Conservation (phyloP, 2,888 invertebrate genomes). For the Acrocera orbiculus region DNA sequence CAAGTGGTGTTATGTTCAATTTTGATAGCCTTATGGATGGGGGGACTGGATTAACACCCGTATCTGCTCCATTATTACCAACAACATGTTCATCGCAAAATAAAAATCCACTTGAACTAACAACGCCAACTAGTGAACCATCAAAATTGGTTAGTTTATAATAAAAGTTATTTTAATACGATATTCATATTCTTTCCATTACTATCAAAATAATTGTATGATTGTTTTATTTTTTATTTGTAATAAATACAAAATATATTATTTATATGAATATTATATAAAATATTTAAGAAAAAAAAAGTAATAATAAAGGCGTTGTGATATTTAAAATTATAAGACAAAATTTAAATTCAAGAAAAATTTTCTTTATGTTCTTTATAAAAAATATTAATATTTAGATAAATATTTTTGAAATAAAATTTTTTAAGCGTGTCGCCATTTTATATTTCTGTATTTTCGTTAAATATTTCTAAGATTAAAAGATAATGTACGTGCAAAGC, state of each 20-base stretch:
- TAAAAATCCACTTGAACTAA: slow-evolving; percentile 49
- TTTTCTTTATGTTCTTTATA: too few species aligned
- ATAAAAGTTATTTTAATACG: slow-evolving; percentile 18
- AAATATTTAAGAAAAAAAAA: slow-evolving; percentile 17
- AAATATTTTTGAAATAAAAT: too few species aligned
- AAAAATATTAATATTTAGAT: too few species aligned
- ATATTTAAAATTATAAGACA: slow-evolving; percentile 23
- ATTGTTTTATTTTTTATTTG: slow-evolving; percentile 1
- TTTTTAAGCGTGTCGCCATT: too few species aligned
- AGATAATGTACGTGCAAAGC: too few species aligned
- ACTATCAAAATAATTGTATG: slow-evolving; percentile 4
- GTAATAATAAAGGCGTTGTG: slow-evolving; percentile 32
- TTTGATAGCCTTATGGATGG: slow-evolving; percentile 88
- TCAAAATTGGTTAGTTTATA: slow-evolving; percentile 73
- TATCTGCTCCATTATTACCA: slow-evolving; percentile 50
- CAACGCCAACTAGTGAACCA: slow-evolving; percentile 53
- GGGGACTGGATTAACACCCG: slow-evolving; percentile 80
- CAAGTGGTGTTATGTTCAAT: slow-evolving; percentile 72
- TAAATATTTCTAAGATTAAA: too few species aligned
- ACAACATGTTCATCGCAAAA: slow-evolving; percentile 56
- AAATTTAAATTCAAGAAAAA: slow-evolving; percentile 7
- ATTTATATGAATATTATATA: slow-evolving; percentile 1
- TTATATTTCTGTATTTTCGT: too few species aligned
- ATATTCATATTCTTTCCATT: slow-evolving; percentile 1
- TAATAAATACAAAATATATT: slow-evolving; percentile 3